These are phyloP conservation scores for Sanderia malayensis DNA, from an alignment of 30 jellyfish, hydroid and myxozoan species.

Conservation along the genomic window DNA sequence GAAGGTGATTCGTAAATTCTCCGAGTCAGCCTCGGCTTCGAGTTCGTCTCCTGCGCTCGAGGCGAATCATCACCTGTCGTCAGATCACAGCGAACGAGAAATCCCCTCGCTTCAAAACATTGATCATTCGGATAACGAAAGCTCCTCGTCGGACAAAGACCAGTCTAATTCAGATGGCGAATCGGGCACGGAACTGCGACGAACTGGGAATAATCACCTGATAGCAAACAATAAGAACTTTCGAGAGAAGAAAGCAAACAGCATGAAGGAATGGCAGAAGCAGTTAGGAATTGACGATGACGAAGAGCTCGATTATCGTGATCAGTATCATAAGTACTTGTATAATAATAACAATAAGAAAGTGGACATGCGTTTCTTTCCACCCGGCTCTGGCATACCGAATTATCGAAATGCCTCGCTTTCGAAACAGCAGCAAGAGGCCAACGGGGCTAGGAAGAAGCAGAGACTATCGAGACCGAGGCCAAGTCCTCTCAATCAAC, in stretches of 20 bases:
- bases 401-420: constrained; percentile 12
- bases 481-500: constrained; percentile 66
- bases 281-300: constrained; percentile 18
- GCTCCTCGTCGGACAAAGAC: constrained; percentile 45
- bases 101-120: constrained; percentile 44
- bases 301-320: constrained; percentile 7
- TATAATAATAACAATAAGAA: constrained; percentile 40
- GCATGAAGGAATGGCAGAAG: constrained; percentile 43
- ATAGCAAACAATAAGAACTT: constrained; percentile 33
- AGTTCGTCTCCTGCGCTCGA: constrained; percentile 44
- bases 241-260: not conserved
- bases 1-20: constrained; percentile 32
- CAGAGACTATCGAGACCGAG: constrained; percentile 51
- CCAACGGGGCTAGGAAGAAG: constrained; percentile 55
- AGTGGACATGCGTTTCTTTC: constrained; percentile 13
- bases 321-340: constrained; percentile 36
- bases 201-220: constrained; percentile 22
- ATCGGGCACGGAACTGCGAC: constrained; percentile 19
- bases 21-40: constrained; percentile 47
- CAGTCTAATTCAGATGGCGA: constrained; percentile 26
- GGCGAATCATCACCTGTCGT: constrained; percentile 13
- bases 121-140: constrained; percentile 36
- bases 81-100: constrained; percentile 41
- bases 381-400: constrained; percentile 39
- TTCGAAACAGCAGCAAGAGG: constrained; percentile 13